Evolutionary conservation across 2,113 vertebrate species (phyloP).

Genomic region (Carollia perspicillata): DNA sequence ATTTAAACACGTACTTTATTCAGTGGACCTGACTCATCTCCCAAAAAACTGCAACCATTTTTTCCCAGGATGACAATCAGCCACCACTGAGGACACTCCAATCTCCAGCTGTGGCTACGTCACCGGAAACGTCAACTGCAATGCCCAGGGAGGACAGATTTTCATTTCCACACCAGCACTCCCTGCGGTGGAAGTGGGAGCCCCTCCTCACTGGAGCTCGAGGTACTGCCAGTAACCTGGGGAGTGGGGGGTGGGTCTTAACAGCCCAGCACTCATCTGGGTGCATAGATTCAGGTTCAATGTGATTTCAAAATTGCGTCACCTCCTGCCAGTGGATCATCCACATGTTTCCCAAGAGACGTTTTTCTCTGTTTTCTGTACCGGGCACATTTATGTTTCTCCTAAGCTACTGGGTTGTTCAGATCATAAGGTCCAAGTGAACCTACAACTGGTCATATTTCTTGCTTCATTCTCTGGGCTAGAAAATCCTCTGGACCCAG

Average conservation of each 20-base stretch:
- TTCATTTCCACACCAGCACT: background rate
- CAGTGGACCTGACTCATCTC: background rate
- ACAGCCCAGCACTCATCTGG: background rate
- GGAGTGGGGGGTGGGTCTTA: accelerated
- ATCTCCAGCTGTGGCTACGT: background rate
- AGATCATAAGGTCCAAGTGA: background rate
- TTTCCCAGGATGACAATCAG: background rate
- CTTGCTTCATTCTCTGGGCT: background rate
- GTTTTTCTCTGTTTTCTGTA: background rate
- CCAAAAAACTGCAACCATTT: background rate
- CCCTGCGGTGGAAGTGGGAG: background rate
- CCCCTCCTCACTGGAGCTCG: background rate
- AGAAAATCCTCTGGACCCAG: background rate
- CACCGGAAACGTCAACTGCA: background rate
- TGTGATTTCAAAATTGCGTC: background rate
- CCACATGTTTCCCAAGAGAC: background rate
- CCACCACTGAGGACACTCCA: background rate
- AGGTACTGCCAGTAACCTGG: background rate
- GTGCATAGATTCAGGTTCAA: background rate
- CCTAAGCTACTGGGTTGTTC: background rate
- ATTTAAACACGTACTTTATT: background rate
- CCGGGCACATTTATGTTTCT: background rate
- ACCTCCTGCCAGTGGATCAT: background rate
- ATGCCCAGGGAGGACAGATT: background rate
- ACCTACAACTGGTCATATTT: background rate